Conservation (phyloP, 2,888 invertebrate species). For the Neoascia interrupta region DNA sequence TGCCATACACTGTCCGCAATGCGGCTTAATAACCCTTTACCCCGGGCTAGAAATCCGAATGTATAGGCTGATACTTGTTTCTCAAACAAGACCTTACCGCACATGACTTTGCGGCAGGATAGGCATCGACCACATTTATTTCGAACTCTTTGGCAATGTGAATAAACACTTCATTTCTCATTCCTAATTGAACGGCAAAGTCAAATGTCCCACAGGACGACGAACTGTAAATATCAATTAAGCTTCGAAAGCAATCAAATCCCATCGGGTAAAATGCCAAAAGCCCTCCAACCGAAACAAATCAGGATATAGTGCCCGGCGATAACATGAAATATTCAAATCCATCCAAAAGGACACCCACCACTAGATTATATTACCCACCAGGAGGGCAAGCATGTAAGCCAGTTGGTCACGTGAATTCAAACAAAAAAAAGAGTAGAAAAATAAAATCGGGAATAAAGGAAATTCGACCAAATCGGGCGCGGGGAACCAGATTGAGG, state of each 20-base stretch:
- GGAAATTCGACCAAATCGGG: conserved; percentile 3
- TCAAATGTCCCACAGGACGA: neutral
- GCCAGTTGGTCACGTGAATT: conserved; percentile 30
- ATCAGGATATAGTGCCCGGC: conserved; percentile 7
- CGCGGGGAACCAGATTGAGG: conserved; percentile 31
- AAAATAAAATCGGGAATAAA: conserved; percentile 7
- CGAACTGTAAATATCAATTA: conserved; percentile 11
- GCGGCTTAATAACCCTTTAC: no score
- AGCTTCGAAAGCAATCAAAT: neutral
- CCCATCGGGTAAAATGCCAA: neutral
- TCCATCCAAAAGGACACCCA: conserved; percentile 17
- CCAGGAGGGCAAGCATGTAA: neutral
- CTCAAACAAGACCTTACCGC: conserved; percentile 11
- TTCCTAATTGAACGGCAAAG: conserved; percentile 11
- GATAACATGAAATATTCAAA: conserved; percentile 39
- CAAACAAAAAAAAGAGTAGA: conserved; percentile 1
- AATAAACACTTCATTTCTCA: neutral
- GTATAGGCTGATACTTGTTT: conserved; percentile 46
- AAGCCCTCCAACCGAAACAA: neutral
- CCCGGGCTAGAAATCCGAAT: conserved; percentile 35
- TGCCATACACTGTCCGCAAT: conserved; percentile 60
- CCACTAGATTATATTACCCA: neutral
- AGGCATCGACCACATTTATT: no score
- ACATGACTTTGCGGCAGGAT: no score
- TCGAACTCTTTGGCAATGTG: neutral